Evolutionary conservation across 1,140 invertebrate genomes (phyloP).

Genomic region (Dinoponera quadriceps): DNA sequence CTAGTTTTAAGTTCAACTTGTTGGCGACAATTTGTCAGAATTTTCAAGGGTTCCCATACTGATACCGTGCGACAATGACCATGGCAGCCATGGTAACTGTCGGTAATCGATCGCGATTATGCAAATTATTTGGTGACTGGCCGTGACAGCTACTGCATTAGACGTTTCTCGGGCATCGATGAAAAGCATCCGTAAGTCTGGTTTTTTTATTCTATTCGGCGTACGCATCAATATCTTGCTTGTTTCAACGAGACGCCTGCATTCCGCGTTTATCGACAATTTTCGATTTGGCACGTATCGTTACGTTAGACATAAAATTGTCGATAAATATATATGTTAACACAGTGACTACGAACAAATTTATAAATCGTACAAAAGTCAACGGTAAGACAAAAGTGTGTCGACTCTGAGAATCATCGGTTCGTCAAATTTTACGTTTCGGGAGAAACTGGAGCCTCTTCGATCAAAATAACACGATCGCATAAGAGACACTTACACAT

Average conservation of each 20-base stretch:
- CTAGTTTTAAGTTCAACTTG: background rate
- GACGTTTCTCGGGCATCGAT: conserved; percentile 75
- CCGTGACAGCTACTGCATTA: conserved; percentile 73
- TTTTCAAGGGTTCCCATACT: conserved; percentile 53
- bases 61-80: conserved; percentile 39
- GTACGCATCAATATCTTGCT: background rate
- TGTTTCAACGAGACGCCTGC: background rate
- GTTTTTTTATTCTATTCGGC: background rate
- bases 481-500: too few relatives aligned
- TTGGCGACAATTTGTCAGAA: conserved; percentile 37
- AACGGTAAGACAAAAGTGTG: too few relatives aligned
- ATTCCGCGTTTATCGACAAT: too few relatives aligned
- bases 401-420: too few relatives aligned
- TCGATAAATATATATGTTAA: too few relatives aligned
- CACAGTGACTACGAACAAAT: too few relatives aligned
- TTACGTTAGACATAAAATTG: too few relatives aligned
- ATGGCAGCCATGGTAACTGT: conserved; percentile 60
- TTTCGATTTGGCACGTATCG: too few relatives aligned
- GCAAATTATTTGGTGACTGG: conserved; percentile 78
- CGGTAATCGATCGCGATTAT: conserved; percentile 78
- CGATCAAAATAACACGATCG: too few relatives aligned
- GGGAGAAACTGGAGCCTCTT: too few relatives aligned
- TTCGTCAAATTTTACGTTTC: too few relatives aligned
- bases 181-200: conserved; percentile 3
- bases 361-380: too few relatives aligned